Conservation (phyloP, 1,140 invertebrate species). For the Glomeris maerens region DNA sequence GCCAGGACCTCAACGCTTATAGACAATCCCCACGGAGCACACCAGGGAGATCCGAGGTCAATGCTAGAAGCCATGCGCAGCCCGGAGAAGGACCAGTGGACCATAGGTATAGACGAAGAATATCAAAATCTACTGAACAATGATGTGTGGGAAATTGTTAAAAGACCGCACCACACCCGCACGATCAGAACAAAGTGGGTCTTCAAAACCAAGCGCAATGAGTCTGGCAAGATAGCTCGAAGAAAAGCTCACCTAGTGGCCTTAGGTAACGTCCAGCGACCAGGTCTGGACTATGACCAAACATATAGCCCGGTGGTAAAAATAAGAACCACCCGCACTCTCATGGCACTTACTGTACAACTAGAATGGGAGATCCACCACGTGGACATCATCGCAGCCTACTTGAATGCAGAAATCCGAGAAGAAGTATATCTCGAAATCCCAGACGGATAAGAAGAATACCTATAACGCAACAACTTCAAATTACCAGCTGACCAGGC, state of each 20-base stretch:
- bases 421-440: conserved; percentile 30
- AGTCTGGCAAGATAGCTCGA: conserved; percentile 23
- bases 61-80: conserved; percentile 24
- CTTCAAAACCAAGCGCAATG: conserved; percentile 25
- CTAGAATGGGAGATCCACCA: conserved; percentile 23
- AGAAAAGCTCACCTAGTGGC: conserved; percentile 29
- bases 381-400: conserved; percentile 24
- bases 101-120: conserved; percentile 28
- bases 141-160: conserved; percentile 27
- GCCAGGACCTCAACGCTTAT: neutral
- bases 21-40: no score
- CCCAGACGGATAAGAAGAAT: conserved; percentile 22
- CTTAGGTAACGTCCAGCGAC: conserved; percentile 26
- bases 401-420: conserved; percentile 27
- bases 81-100: conserved; percentile 25
- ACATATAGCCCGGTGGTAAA: conserved; percentile 27
- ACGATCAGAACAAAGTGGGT: conserved; percentile 26
- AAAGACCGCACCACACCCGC: conserved; percentile 19
- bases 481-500: no score
- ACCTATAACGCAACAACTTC: no score
- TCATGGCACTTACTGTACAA: conserved; percentile 22
- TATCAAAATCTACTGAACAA: conserved; percentile 26
- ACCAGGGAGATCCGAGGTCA: conserved; percentile 17
- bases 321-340: conserved; percentile 24
- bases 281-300: conserved; percentile 29